Base-by-base conservation (phyloP, 2,113 vertebrate genomes). In the Oreochromis spilurus region DNA sequence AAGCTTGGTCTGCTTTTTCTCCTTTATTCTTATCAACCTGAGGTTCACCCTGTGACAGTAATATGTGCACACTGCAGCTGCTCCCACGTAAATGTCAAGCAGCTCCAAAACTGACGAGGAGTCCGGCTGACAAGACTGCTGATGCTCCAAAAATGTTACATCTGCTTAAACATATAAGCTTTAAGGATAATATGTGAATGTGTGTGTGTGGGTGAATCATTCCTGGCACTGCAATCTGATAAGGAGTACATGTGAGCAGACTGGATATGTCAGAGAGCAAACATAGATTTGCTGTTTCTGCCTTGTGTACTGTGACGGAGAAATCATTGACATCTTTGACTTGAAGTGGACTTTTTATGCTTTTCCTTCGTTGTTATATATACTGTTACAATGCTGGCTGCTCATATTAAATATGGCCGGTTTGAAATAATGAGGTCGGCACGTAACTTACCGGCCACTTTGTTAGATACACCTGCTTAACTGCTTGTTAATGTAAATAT, bases 41-140 rank as follows among this genome's bases (percentile, higher is more conserved):
- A 75, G 85, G 52, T 80, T 65, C 10, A 14, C 81, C 87, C 87
- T 21, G 60, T 80, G 65, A 91, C 82, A 29, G 60, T 72, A 4
- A 79, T 83, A 34, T 75, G 75, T 86, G 29, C 29, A 84, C 65
- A 45, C 45, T 81, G 87, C 90, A 92, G 91, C 89, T 86, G 89
- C 89, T 93, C 84, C 81, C 81, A 80, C 4, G 5, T 87, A 84
- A 88, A 92, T 57, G 84, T 91, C 89, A 88, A 77, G 78, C 65
- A 19, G 26, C 53, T 82, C 19, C 36, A 87, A 38, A 91, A 43
- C 19, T 19, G 80, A 92, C 34, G 29, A 67, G 79, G 82, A 75
- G 12, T 2, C 3, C 9, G 57, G 19, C 89, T 88, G 87, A 90
- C 84, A 88, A 84, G 57, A 82, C 84, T 57, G 89, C 70, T 11